Conservation (phyloP, 2,888 invertebrate genomes). For the Ectemnius lituratus region DNA sequence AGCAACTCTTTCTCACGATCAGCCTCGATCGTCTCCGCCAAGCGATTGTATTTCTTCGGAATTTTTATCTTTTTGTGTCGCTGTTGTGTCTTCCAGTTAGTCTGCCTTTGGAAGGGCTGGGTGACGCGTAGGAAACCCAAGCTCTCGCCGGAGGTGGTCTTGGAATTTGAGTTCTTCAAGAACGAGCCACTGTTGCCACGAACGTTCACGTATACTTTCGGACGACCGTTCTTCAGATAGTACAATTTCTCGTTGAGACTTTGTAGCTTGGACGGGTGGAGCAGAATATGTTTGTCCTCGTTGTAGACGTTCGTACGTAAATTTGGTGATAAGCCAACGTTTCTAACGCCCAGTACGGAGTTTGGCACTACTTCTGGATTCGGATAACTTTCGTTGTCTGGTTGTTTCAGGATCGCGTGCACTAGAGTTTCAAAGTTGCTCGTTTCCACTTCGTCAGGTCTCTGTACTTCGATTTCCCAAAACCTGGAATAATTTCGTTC, state of each 20-base stretch:
- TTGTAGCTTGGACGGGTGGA: conserved; percentile 49
- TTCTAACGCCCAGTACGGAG: conserved; percentile 69
- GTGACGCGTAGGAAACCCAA: conserved; percentile 53
- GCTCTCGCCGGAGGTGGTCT: conserved; percentile 49
- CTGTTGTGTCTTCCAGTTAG: conserved; percentile 37
- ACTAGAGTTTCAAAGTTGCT: conserved; percentile 66
- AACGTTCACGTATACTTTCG: conserved; percentile 71
- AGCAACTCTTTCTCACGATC: conserved; percentile 4
- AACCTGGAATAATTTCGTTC: conserved; percentile 53
- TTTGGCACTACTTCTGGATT: conserved; percentile 69
- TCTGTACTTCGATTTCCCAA: conserved; percentile 70
- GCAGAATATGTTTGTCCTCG: conserved; percentile 48
- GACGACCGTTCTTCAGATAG: conserved; percentile 68
- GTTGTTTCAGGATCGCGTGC: conserved; percentile 64
- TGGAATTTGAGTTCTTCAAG: conserved; percentile 41
- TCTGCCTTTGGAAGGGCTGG: conserved; percentile 50
- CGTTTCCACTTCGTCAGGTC: conserved; percentile 63
- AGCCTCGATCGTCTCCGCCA: conserved; percentile 40
- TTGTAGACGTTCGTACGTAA: conserved; percentile 49
- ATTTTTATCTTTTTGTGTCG: conserved; percentile 38
- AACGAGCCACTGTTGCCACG: conserved; percentile 67
- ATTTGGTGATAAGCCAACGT: conserved; percentile 58
- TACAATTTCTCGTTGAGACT: conserved; percentile 68
- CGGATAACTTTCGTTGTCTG: conserved; percentile 53
- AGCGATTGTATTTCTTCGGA: conserved; percentile 66